Evolutionary conservation across 2,113 vertebrate genomes (phyloP), one percentile per base, ranked within the genome.

Genomic region (Phrynocephalus versicolor): DNA sequence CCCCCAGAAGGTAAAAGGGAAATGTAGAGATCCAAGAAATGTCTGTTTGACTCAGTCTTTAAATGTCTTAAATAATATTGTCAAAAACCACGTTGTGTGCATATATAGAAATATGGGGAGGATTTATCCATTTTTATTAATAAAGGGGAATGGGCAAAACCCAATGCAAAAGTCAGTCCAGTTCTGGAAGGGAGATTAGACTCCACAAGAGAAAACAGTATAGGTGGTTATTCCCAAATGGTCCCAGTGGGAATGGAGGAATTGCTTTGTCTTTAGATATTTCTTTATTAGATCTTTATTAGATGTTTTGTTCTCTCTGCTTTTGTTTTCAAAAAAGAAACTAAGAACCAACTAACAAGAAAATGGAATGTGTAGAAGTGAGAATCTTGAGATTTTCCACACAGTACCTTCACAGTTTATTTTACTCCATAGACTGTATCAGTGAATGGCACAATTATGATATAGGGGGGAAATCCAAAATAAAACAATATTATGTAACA

Each of bases 31-130:
- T 70, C 79, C 55, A 71, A 62, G 55, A 62, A 78, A 62, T 10
- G 25, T 5, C 35, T 58, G 33, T n/a, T 70, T 72, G 55, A 23
- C 35, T 3, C 4, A 27, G 10, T 12, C 18, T 25, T 9, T 64
- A 37, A n/a, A 73, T 74, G 65, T 83, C 58, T 8, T 57, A 64
- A 25, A 55, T 65, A 65, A 65, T 72, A n/a, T 21, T 35, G 6
- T 65, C 27, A 91, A 71, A 70, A 71, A 83, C 88, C 45, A 51
- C 5, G 10, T 51, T 51, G 45, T 51, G 45, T 87, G 33, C 51
- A 55, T 73, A 60, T 15, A 58, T 73, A 18, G 7, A 35, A 82
- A 85, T 73, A 67, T 51, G 45, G 45, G 45, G 45, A 51, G 5
- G 10, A 51, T 51, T 6, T 51, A 51, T 10, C 45, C 5, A 51